Base-by-base conservation (phyloP, 2,113 vertebrate species). In the Gallinago media region DNA sequence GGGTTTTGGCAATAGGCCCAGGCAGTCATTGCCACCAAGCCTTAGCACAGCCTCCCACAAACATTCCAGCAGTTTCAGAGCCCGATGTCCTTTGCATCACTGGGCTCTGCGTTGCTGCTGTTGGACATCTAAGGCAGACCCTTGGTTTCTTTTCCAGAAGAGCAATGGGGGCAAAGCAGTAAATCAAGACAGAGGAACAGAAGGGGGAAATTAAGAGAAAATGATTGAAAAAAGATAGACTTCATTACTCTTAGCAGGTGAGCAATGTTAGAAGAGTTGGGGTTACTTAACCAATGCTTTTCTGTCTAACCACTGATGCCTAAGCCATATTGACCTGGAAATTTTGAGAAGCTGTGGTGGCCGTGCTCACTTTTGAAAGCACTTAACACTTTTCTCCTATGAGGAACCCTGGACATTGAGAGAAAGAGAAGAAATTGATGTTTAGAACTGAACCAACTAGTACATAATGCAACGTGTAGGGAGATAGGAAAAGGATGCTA, bases 81-180 rank as follows among this genome's bases (percentile, higher is more conserved):
- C 46, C 73, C 3, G 1, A 0, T 2, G 16, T 27, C 40, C 44
- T 61, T 16, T 46, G 21, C 56, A 62, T 42, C 1, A 0, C 22
- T 52, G 40, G 34, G n/a, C 21, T 56, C 55, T 63, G 18, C 0
- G 0, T 75, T 87, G 46, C 56, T 66, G 26, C 58, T 88, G 8
- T 18, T 71, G 82, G 70, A 47, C 21, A 34, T 6, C 26, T 52
- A 40, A 55, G 29, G 19, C 42, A 63, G 17, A 34, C 5, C 3
- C 26, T 38, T 34, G 29, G 8, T 59, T 84, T 81, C 47, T 59
- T 78, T 56, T 77, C 38, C 34, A 75, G 34, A 81, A 77, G 1
- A 52, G 47, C 2, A 6, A 18, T 20, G 15, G 34, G 23, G 4
- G 20, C 34, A 71, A 75, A 34, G 25, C 49, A 78, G 70, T 29